These are phyloP conservation scores for Empidonax alnorum DNA, from an alignment of 2,113 vertebrate genomes.

Conservation along the genomic window DNA sequence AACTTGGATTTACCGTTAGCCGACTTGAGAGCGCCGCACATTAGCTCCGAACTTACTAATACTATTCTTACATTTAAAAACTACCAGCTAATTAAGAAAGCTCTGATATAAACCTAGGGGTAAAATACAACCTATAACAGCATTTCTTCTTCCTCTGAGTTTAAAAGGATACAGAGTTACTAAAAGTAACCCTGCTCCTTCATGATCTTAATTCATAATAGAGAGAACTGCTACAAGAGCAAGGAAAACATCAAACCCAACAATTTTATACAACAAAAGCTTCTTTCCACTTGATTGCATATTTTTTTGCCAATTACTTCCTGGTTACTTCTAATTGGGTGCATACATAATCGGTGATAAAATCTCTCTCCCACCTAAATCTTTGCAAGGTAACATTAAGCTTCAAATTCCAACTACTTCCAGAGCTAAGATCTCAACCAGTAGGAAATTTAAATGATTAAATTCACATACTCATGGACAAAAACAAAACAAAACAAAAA, in stretches of 20 bases:
- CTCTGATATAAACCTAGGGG: neutral
- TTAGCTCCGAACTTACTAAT: neutral
- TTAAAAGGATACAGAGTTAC: neutral
- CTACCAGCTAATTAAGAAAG: neutral
- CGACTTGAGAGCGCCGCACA: neutral
- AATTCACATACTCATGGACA: neutral
- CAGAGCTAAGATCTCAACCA: neutral
- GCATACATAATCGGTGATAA: neutral
- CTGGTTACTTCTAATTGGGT: neutral
- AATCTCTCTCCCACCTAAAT: neutral
- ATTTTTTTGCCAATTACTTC: neutral
- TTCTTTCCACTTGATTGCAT: neutral
- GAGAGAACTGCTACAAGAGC: neutral
- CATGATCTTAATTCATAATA: accelerated
- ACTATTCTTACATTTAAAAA: neutral
- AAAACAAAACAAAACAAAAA: neutral
- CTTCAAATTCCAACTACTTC: neutral
- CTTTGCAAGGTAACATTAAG: neutral
- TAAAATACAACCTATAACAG: neutral
- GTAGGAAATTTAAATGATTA: neutral
- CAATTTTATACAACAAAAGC: neutral
- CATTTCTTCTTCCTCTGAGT: neutral
- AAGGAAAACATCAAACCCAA: neutral
- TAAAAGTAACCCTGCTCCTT: neutral
- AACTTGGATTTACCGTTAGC: neutral